Percentiles rank a stretch among this genome's conserved stretches.
Conservation (phyloP, 1,140 invertebrate genomes). For the Nasonia giraulti region DNA sequence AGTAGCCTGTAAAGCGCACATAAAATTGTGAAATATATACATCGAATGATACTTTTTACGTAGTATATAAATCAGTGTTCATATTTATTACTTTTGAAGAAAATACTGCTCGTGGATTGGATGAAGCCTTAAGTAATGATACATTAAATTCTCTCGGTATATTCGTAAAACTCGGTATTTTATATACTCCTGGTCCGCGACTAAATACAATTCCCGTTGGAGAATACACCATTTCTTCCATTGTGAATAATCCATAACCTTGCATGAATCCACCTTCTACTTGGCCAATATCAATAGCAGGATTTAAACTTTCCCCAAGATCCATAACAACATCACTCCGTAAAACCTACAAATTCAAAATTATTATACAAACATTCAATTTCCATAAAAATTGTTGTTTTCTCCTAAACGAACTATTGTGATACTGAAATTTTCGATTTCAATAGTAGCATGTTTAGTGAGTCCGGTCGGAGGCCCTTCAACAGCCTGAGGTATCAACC, state of each 20-base stretch:
- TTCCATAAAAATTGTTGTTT: too few relatives aligned
- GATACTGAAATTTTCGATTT: too few relatives aligned
- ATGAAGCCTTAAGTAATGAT: constrained; percentile 87
- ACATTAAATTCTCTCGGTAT: constrained; percentile 95
- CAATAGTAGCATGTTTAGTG: too few relatives aligned
- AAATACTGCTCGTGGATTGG: constrained; percentile 78
- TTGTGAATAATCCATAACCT: constrained; percentile 91
- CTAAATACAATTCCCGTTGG: constrained; percentile 88
- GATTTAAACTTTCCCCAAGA: constrained; percentile 92
- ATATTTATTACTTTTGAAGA: not conserved
- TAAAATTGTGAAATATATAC: too few relatives aligned
- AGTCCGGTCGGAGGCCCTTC: too few relatives aligned
- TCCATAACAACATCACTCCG: constrained; percentile 97
- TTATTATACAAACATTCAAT: too few relatives aligned
- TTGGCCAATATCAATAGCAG: constrained; percentile 96
- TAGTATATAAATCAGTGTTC: not conserved
- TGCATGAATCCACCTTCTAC: constrained; percentile 95
- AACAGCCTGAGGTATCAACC: too few relatives aligned
- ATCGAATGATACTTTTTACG: not conserved
- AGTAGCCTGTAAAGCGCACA: constrained; percentile 80
- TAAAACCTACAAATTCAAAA: constrained; percentile 77
- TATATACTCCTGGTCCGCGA: constrained; percentile 92
- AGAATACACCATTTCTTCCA: constrained; percentile 91
- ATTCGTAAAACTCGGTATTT: constrained; percentile 91
- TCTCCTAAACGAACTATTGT: too few relatives aligned